phyloP scores from a whole-genome alignment of 1,140 invertebrate genomes.

The Lysiphlebus fabarum region DNA sequence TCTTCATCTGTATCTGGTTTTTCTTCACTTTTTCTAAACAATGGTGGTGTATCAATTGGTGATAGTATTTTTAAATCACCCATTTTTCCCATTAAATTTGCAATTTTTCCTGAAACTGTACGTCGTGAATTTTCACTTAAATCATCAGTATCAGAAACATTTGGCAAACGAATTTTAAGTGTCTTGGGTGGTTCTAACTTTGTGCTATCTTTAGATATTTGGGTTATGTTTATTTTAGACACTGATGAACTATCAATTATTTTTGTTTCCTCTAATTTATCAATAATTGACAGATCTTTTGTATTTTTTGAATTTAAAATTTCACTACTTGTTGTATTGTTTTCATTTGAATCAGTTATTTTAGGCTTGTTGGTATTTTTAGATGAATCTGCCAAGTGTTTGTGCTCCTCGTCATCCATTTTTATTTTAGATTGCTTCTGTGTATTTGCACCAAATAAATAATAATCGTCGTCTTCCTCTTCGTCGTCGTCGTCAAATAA shows the following conservation, averaged over 20 bases:
- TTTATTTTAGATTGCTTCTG: slow-evolving; percentile 11
- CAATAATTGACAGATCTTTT: not conserved
- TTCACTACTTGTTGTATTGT: too few species aligned
- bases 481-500: slow-evolving; percentile 32
- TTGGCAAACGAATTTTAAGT: slow-evolving; percentile 31
- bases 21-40: slow-evolving; percentile 41
- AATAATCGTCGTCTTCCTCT: slow-evolving; percentile 31
- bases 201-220: slow-evolving; percentile 29
- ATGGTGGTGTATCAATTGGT: slow-evolving; percentile 45
- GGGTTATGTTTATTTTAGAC: slow-evolving; percentile 34
- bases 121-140: slow-evolving; percentile 24
- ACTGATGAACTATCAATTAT: slow-evolving; percentile 15
- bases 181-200: slow-evolving; percentile 41
- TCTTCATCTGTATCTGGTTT: slow-evolving; percentile 34
- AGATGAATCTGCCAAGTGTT: slow-evolving; percentile 23
- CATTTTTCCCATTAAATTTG: slow-evolving; percentile 48
- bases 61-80: slow-evolving; percentile 49
- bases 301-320: not conserved
- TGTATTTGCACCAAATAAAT: slow-evolving; percentile 23
- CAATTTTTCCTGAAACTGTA: slow-evolving; percentile 47
- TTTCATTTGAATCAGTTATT: slow-evolving; percentile 6
- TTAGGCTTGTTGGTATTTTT: slow-evolving; percentile 18
- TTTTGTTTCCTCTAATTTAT: not conserved
- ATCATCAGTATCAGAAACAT: slow-evolving; percentile 25
- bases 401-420: slow-evolving; percentile 25